A percentile compares a stretch with the other conserved stretches of the same genome.
Evolutionary conservation across 2,113 vertebrate genomes (phyloP).

Genomic region (Microtus oregoni): DNA sequence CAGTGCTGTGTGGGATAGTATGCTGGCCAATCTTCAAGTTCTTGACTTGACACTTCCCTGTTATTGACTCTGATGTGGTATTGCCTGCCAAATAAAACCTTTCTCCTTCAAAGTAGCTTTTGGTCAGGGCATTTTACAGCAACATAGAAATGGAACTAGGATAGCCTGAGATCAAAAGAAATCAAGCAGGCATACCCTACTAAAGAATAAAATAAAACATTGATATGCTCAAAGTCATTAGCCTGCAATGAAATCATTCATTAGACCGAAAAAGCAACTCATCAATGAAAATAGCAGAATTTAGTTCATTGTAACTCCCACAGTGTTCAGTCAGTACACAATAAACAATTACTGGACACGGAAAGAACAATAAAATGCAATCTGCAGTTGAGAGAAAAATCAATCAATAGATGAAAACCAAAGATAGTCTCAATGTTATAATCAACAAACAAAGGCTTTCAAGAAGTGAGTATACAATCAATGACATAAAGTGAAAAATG

Average conservation of each 20-base stretch:
- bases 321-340: not conserved
- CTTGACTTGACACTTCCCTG: not conserved
- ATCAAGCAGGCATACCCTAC: not conserved
- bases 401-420: slow-evolving; percentile 5
- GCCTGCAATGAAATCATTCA: not conserved
- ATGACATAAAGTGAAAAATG: not conserved
- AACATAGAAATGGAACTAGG: not conserved
- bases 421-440: not conserved
- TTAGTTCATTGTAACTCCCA: not conserved
- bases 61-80: not conserved
- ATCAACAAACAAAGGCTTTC: not conserved
- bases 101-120: not conserved
- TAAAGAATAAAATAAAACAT: not conserved
- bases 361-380: not conserved
- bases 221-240: not conserved
- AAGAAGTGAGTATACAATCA: not conserved
- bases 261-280: not conserved
- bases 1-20: not conserved
- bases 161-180: not conserved
- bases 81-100: not conserved
- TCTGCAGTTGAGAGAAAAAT: not conserved
- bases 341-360: not conserved
- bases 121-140: not conserved
- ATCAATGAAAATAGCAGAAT: not conserved
- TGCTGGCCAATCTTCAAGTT: not conserved